Base-by-base conservation (phyloP, 2,797 vertebrate genomes). In the Holocentrus rufus region DNA sequence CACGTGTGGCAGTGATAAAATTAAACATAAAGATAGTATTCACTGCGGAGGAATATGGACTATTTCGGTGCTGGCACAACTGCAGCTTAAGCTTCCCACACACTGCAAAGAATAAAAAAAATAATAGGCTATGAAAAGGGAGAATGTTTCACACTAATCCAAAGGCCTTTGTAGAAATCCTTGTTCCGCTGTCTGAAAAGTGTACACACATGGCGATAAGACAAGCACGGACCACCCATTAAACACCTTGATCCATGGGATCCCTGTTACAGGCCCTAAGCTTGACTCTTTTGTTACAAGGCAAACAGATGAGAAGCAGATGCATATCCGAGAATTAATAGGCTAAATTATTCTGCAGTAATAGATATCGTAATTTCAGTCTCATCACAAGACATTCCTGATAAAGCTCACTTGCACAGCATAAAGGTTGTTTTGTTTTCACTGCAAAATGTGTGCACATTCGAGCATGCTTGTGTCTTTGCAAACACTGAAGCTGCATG, bases 231-330 rank as follows among this genome's bases (percentile, higher is more conserved):
- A 44, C 69, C 61, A 54, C n/a, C 36, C 14, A 52, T 56, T 36
- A 18, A 52, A 74, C 63, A 20, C 53, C 61, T 22, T 53, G 3
- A 30, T 13, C 15, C 46, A 5, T 10, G 31, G 50, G 60, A 59
- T 42, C 23, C 20, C 42, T 67, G 1, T 49, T 65, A 63, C 13
- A 63, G 1, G 22, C 14, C 10, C 36, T 14, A 44, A 62, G 68
- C 54, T 52, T 30, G 56, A 46, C 18, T 42, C 44, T 8, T 64
- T 44, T 83, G 58, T 69, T 69, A 47, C 44, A 47, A 47, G 14
- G 13, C 4, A 18, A 1, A 36, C 17, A 77, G 42, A 49, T 20
- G 17, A 53, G n/a, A 53, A 54, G 36, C 18, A 4, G 25, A 65
- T 34, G 23, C 57, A 47, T 17, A 50, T 53, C 8, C 42, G 65